phyloP scores from a whole-genome alignment of 2,797 vertebrate species.

The Aphelocoma californica region DNA sequence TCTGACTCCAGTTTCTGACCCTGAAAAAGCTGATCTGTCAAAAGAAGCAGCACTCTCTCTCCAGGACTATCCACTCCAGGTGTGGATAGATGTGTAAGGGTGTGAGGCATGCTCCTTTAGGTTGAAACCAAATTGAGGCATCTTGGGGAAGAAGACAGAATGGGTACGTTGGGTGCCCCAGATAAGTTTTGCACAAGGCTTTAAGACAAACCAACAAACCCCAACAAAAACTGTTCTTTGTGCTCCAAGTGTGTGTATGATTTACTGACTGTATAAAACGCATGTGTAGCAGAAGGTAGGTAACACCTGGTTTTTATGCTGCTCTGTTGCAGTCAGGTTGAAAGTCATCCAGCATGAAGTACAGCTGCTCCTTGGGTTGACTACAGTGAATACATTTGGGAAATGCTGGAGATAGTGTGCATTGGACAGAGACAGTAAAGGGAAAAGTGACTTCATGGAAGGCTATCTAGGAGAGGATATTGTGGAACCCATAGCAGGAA shows the following conservation, averaged over 20 bases:
- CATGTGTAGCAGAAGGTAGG: neutral
- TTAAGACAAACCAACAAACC: neutral
- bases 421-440: neutral
- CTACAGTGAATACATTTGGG: neutral
- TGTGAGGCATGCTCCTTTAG: neutral
- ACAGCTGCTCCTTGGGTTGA: neutral
- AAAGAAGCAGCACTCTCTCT: neutral
- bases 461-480: neutral
- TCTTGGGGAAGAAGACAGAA: neutral
- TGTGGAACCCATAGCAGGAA: neutral
- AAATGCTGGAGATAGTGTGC: neutral
- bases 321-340: neutral
- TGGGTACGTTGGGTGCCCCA: fast-evolving
- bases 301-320: neutral
- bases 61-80: neutral
- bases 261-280: neutral
- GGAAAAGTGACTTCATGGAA: neutral
- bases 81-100: neutral
- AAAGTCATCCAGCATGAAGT: neutral
- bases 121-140: neutral
- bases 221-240: neutral
- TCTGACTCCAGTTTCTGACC: neutral
- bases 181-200: neutral
- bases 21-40: neutral
- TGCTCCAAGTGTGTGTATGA: neutral